phyloP scores from a whole-genome alignment of 2,888 invertebrate genomes.

The Mesochorus sp. region DNA sequence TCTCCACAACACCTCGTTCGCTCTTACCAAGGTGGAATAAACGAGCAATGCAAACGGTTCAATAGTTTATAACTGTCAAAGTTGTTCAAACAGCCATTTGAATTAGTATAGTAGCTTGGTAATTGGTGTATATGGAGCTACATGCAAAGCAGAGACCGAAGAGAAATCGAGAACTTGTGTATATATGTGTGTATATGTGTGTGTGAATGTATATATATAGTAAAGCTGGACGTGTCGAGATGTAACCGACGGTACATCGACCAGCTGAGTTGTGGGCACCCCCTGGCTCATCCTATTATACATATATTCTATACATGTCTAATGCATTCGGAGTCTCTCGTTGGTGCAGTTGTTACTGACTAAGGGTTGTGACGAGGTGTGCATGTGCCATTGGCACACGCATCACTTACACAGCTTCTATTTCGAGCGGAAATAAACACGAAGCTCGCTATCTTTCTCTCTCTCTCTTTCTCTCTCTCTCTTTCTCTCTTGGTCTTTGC shows the following conservation, averaged over 20 bases:
- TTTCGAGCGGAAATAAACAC: conserved; percentile 71
- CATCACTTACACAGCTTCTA: conserved; percentile 71
- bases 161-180: conserved; percentile 18
- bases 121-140: conserved; percentile 62
- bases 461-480: conserved; percentile 44
- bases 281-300: conserved; percentile 49
- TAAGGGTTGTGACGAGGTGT: too few species aligned
- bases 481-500: conserved; percentile 37
- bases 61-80: conserved; percentile 67
- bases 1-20: conserved; percentile 4
- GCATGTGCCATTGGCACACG: conserved; percentile 38
- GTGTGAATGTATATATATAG: conserved; percentile 10
- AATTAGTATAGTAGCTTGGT: conserved; percentile 66
- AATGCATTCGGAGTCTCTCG: conserved; percentile 46
- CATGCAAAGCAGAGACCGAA: conserved; percentile 47
- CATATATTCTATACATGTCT: conserved; percentile 39
- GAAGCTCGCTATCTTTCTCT: conserved; percentile 41
- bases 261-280: conserved; percentile 48
- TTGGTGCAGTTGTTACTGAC: conserved; percentile 52
- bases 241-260: conserved; percentile 46
- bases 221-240: conserved; percentile 33
- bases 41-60: conserved; percentile 48
- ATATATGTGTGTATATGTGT: too few species aligned
- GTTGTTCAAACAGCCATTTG: conserved; percentile 66
- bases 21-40: conserved; percentile 24